phyloP scores from a whole-genome alignment of 2,113 vertebrate species.

The Cololabis saira region DNA sequence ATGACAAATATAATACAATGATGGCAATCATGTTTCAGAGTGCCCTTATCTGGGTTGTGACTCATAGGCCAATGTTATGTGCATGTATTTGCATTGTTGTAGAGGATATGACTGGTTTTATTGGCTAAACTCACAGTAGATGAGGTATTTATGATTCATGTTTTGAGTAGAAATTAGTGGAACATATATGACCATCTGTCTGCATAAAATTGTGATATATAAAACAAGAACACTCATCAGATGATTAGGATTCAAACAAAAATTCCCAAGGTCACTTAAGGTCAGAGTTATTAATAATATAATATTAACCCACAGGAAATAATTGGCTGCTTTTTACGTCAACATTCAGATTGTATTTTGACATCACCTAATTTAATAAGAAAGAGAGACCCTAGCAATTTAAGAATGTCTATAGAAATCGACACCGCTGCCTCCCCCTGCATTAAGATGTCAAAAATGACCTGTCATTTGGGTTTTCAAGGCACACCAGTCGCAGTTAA shows the following conservation, averaged over 20 bases:
- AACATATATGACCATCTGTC: constrained; percentile 1
- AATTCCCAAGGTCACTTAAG: background rate
- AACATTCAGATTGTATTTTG: constrained; percentile 21
- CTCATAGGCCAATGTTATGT: constrained; percentile 28
- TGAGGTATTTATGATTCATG: background rate
- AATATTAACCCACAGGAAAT: constrained; percentile 1
- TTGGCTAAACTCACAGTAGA: background rate
- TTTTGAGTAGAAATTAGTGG: background rate
- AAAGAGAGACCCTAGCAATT: constrained; percentile 32
- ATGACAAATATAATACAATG: constrained; percentile 49
- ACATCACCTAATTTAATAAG: constrained; percentile 16
- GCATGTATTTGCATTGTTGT: constrained; percentile 12
- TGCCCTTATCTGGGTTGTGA: constrained; percentile 40
- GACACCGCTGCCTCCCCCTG: constrained; percentile 24
- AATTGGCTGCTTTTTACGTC: background rate
- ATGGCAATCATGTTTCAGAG: constrained; percentile 45
- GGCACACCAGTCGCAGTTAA: constrained; percentile 48
- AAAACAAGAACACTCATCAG: background rate
- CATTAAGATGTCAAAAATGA: constrained; percentile 71
- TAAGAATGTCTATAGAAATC: constrained; percentile 24
- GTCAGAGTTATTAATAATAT: background rate
- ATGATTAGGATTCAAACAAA: constrained; percentile 3
- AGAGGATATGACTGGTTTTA: constrained; percentile 14
- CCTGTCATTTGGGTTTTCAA: constrained; percentile 37
- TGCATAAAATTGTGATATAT: background rate